Evolutionary conservation across 2,113 vertebrate species (phyloP), one percentile per base, ranked within the genome.

Genomic region (Lamprotornis superbus): DNA sequence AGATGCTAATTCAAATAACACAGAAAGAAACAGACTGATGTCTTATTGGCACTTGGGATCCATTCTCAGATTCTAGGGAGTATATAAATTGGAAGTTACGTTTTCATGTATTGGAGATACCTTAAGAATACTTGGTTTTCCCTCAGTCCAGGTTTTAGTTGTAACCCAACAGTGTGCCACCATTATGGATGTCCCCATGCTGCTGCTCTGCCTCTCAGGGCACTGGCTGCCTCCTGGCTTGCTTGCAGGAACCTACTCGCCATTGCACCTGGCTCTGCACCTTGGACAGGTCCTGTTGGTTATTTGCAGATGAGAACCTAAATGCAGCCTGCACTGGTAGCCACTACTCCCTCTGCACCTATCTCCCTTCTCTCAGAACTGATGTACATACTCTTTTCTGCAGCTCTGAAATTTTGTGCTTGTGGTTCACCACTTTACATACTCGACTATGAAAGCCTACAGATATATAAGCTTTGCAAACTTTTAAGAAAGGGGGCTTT

Each of bases 111-210:
- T 23, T 35, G 12, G 10, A 77, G 12, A 19, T 67, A 25, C 3
- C 11, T 74, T 80, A 83, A 50, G 37, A 91, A 61, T 33, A 60
- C 16, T 49, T 60, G 1, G 2, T 27, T 46, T 79, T 69, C 21
- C 22, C 50, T 57, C 12, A 23, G 23, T 49, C 16, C 27, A 0
- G 15, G 22, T 67, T 82, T 90, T 47, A 37, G 21, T 44, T 88
- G 47, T 80, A 76, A 33, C 10, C 15, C 13, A 57, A 4, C 20
- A 37, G 16, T 16, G 30, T 87, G 64, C 64, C 40, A 75, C 37
- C 18, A 6, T 44, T 73, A 15, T 12, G 24, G 50, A 33, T 8
- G 5, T 78, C 21, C 21, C 42, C 0, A 0, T 64, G 49, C 53
- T 55, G n/a, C 70, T 23, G 27, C 27, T 55, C 50, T 84, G 68